Evolutionary conservation across 2,113 vertebrate genomes (phyloP).

Genomic region (Lethenteron reissneri): DNA sequence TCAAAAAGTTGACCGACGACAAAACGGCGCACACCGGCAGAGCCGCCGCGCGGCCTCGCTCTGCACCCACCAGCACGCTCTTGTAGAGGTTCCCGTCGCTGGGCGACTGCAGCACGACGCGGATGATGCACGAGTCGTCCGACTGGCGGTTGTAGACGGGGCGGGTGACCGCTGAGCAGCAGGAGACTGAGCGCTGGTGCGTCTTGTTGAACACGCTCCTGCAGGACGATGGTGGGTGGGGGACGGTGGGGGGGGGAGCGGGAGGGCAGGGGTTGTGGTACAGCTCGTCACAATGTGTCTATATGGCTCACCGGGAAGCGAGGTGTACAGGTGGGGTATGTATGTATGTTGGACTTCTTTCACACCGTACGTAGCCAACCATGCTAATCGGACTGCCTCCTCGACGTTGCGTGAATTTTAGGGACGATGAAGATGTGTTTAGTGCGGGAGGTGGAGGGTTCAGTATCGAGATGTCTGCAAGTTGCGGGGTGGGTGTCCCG

Average conservation of each 20-base stretch:
- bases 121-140: constrained; percentile 44
- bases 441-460: no score
- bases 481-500: no score
- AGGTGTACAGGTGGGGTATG: background rate
- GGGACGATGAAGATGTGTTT: no score
- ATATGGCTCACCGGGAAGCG: background rate
- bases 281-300: background rate
- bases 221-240: constrained; percentile 19
- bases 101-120: constrained; percentile 48
- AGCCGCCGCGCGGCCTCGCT: no score
- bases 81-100: constrained; percentile 58
- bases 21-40: no score
- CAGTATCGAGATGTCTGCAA: no score
- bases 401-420: no score
- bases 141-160: constrained; percentile 14
- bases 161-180: constrained; percentile 26
- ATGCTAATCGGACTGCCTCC: background rate
- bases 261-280: constrained; percentile 21
- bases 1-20: no score
- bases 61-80: constrained; percentile 42
- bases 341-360: background rate
- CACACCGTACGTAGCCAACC: background rate
- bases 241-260: constrained; percentile 10
- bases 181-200: constrained; percentile 68
- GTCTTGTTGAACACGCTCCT: constrained; percentile 19